A percentile compares a stretch with the other conserved stretches of the same genome.
These are phyloP conservation scores for Diplogasteroides magnus DNA, from an alignment of 1,140 invertebrate species.

Conservation along the genomic window DNA sequence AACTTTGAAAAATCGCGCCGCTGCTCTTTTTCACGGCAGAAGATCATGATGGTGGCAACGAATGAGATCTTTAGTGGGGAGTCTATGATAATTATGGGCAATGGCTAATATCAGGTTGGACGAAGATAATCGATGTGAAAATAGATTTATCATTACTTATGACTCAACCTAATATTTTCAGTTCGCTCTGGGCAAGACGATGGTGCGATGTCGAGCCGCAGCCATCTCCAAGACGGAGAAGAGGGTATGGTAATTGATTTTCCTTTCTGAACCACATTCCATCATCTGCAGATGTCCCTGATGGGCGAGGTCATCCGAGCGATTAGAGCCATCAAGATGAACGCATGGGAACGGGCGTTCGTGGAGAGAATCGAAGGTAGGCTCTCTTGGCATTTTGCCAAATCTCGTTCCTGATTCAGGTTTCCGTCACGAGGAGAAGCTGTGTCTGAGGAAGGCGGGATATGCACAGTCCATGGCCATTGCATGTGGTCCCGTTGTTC, in stretches of 20 bases:
- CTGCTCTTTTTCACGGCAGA: not conserved
- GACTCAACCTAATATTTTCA: too few relatives aligned
- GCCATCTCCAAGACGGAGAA: slow-evolving; percentile 56
- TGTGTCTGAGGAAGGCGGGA: slow-evolving; percentile 62
- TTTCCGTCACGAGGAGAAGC: slow-evolving; percentile 62
- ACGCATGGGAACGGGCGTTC: slow-evolving; percentile 80
- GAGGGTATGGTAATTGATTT: slow-evolving; percentile 40
- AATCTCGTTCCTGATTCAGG: slow-evolving; percentile 55
- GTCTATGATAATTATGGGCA: too few relatives aligned
- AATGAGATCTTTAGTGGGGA: too few relatives aligned
- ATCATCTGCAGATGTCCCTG: slow-evolving; percentile 55
- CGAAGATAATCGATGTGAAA: too few relatives aligned
- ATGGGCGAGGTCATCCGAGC: slow-evolving; percentile 63
- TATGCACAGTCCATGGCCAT: slow-evolving; percentile 65
- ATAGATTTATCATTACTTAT: too few relatives aligned
- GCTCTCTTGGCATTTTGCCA: slow-evolving; percentile 5
- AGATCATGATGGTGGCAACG: too few relatives aligned
- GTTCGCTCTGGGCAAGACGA: slow-evolving; percentile 57
- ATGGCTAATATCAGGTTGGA: too few relatives aligned
- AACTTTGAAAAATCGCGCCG: too few relatives aligned
- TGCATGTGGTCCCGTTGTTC: slow-evolving; percentile 64
- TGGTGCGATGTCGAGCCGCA: slow-evolving; percentile 56
- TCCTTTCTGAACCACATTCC: not conserved
- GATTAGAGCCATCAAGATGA: slow-evolving; percentile 78
- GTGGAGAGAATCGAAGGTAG: slow-evolving; percentile 61